Base-by-base conservation (phyloP, 1,140 invertebrate genomes). In the Brachionus asplanchnoidis region DNA sequence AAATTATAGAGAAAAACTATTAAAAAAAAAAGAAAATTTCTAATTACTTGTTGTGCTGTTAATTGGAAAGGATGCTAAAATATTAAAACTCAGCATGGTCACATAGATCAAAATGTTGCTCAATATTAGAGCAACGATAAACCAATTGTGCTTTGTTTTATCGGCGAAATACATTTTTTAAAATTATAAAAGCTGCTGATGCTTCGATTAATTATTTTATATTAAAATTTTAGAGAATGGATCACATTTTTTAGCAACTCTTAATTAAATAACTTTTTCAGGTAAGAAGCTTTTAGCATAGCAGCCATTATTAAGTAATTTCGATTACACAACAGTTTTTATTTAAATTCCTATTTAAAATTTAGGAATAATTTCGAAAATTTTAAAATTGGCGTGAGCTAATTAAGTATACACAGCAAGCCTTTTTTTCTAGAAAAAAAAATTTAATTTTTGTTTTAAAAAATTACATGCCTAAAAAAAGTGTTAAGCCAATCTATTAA, bases 81-180 rank as follows among this genome's bases (percentile, higher is more conserved):
- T 36, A 44, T 82, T 82, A 46, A 82, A 82, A 12, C 79, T 28
- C 5, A 82, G 2, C 53, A 82, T 65, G 53, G 79, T 46, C 20
- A 82, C 79, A 82, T 82, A 82, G 20, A 82, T 68, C 44, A 82
- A 28, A 7, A 82, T 68, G 42, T 60, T 82, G 14, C 53, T 56
- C n/a, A 82, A 17, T 60, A 82, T 82, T 9, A 82, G 9, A 28
- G 79, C 50, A 23, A 82, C 79, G n/a, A 42, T 60, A 32, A 68
- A 17, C 79, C 79, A 82, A 17, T 68, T 82, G 20, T 82, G 79
- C 17, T 65, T 60, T 20, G 79, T 82, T 36, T 82, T 82, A 17
- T 82, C 79, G 6, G 20, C 50, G 23, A 77, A 77, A 23, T 60
- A 60, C 53, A 60, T 60, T 60, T 60, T 60, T 5, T 60, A 1